Conservation (phyloP, 2,797 vertebrate species). For the Crocidura indochinensis region DNA sequence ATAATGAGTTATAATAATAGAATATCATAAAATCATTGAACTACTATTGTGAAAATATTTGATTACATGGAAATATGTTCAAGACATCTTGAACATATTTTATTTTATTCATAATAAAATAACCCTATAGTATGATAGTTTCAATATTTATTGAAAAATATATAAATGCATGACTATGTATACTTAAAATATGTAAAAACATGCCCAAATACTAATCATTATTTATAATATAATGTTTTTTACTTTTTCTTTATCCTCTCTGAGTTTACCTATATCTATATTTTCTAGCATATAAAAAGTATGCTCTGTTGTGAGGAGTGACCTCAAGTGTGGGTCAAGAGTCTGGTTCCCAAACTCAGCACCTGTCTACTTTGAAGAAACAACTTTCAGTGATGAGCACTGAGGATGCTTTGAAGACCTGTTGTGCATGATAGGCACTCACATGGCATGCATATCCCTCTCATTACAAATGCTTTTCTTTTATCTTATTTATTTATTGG, state of each 20-base stretch:
- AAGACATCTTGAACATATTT: not conserved
- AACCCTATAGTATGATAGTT: not conserved
- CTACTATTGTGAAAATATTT: constrained; percentile 16
- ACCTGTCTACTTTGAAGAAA: too few relatives aligned
- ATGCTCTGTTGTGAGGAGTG: not conserved
- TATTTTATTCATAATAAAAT: constrained; percentile 27
- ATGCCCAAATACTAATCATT: not conserved
- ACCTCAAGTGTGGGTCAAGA: not conserved
- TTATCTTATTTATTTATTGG: too few relatives aligned
- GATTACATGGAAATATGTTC: constrained; percentile 7
- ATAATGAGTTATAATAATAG: constrained; percentile 6
- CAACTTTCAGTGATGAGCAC: too few relatives aligned
- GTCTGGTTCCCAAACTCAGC: not conserved
- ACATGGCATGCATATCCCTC: not conserved
- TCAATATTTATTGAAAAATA: constrained; percentile 1
- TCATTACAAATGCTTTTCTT: not conserved
- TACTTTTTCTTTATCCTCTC: not conserved
- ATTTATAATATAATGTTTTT: not conserved
- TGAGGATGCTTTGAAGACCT: not conserved
- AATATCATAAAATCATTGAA: constrained; percentile 26
- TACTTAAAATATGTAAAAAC: constrained; percentile 21
- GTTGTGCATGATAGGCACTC: not conserved
- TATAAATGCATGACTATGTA: not conserved
- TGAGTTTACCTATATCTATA: not conserved
- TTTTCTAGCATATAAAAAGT: constrained; percentile 40